Evolutionary conservation across 2,888 invertebrate genomes (phyloP), one percentile per base, ranked within the genome.

Genomic region (Dorcus hopei): DNA sequence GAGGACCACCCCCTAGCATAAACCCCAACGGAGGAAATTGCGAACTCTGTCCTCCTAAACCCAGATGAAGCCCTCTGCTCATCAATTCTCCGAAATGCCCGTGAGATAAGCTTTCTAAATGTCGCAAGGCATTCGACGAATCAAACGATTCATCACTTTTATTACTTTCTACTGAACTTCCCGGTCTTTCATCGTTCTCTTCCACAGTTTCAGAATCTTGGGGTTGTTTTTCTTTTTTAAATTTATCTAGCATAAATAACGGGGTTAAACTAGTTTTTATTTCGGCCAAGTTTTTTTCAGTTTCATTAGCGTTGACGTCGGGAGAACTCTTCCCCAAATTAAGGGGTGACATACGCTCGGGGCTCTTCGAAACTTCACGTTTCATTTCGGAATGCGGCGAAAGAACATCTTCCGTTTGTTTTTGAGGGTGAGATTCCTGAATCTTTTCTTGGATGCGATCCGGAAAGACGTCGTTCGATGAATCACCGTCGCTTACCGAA

Each of bases 61-160:
- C 77, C 57, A 79, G 63, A 65, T 78, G 77, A 53, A 79, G 63
- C 7, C 79, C 76, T 61, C 77, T 70, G 4, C 77, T 72, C 77
- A 79, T 78, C 52, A 79, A 68, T 60, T 80, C 85, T 54, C 86
- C 87, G 71, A 90, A 89, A 74, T 88, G 87, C 54, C 90, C 90
- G 76, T 89, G 88, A 49, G 91, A 91, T 70, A 92, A 81, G 76
- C 87, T 89, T 81, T 92, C 91, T 70, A 92, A 81, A 72, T 89
- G 87, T 70, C 90, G 84, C 64, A 92, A 80, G 52, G 91, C 88
- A 76, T 89, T 89, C 70, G 86, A 84, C 1, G 86, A 80, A 68
- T 86, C 85, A 76, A 82, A 80, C 62, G 83, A 83, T 74, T 83
- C 83, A 69, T 84, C 84, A 73, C 81, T 82, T 75, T 81, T 81